Evolutionary conservation across 2,888 invertebrate species (phyloP).

Genomic region (Cataglyphis albicans): DNA sequence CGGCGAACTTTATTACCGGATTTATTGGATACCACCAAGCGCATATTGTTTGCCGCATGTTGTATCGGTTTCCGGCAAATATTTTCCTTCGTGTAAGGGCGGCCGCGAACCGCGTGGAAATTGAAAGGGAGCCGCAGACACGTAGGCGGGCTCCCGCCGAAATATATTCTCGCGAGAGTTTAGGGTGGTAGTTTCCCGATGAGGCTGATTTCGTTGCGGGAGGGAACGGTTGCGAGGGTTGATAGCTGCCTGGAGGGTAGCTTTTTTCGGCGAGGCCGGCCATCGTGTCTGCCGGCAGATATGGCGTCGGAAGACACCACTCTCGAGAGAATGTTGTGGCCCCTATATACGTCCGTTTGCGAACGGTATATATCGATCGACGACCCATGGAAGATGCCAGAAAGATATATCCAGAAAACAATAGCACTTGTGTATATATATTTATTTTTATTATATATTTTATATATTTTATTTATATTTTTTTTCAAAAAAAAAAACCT

Average conservation of each 20-base stretch:
- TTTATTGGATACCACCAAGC: slow-evolving; percentile 54
- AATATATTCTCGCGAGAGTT: slow-evolving; percentile 82
- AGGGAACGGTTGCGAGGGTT: slow-evolving; percentile 72
- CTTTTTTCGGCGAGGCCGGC: slow-evolving; percentile 82
- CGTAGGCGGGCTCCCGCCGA: slow-evolving; percentile 74
- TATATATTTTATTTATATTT: slow-evolving; percentile 17
- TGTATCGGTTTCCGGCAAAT: slow-evolving; percentile 51
- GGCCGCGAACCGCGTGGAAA: slow-evolving; percentile 71
- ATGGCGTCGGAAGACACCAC: slow-evolving; percentile 80
- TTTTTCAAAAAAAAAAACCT: slow-evolving; percentile 7
- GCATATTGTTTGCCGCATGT: slow-evolving; percentile 57
- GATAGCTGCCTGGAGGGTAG: slow-evolving; percentile 82
- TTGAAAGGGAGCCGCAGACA: slow-evolving; percentile 68
- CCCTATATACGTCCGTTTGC: not conserved
- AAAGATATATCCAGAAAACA: not conserved
- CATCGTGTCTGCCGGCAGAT: slow-evolving; percentile 82
- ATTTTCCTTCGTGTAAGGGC: slow-evolving; percentile 62
- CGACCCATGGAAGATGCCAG: not conserved
- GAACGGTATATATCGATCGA: slow-evolving; percentile 33
- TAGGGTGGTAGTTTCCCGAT: slow-evolving; percentile 66
- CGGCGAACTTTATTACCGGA: slow-evolving; percentile 53
- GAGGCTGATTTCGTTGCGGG: slow-evolving; percentile 74
- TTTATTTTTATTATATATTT: slow-evolving; percentile 18
- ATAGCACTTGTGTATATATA: not conserved
- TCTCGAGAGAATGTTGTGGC: slow-evolving; percentile 41